Evolutionary conservation across 2,888 invertebrate species (phyloP), one percentile per base, ranked within the genome.

Genomic region (Gastrophysa polygoni): DNA sequence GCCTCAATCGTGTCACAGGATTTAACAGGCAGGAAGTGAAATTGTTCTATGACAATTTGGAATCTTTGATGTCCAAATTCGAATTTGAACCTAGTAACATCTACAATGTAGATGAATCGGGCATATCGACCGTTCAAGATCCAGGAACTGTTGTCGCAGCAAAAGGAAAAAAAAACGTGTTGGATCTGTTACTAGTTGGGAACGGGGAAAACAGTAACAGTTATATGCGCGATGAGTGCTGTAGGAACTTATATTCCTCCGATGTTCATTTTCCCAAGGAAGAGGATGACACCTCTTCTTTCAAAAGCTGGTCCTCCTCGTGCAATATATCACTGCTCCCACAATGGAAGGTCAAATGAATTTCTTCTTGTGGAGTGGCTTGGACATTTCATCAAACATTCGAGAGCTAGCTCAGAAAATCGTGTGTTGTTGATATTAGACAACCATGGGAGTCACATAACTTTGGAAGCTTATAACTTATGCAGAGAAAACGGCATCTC

Each of bases 221-320:
- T 81, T 11, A 50, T 82, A 51, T 82, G 79, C 73, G 73, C 78
- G 14, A 78, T 82, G 75, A 82, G 73, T 70, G 76, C 78, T 67
- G 72, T 78, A 50, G 78, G 82, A 11, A 49, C 61, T 6, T 82
- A 69, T 66, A 72, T 83, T 28, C 81, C 82, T 7, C 82, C 82
- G 1, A 80, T 83, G 80, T 82, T 82, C 68, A 82, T 83, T 46
- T 83, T 78, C 61, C 81, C 81, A 0, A 57, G 81, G 24, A 77
- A 82, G 64, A 77, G 79, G 57, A 72, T 81, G 78, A 77, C 76
- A 50, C 76, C 77, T 7, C 61, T 66, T 1, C 72, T 82, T 5
- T 75, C 80, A 64, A 74, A 77, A 54, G 79, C 78, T 75, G 81
- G 81, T 20, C 80, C 80, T 64, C 59, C 74, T 63, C 76, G 77